Base-by-base conservation (phyloP, 2,888 invertebrate species). In the Drymonia ruficornis region DNA sequence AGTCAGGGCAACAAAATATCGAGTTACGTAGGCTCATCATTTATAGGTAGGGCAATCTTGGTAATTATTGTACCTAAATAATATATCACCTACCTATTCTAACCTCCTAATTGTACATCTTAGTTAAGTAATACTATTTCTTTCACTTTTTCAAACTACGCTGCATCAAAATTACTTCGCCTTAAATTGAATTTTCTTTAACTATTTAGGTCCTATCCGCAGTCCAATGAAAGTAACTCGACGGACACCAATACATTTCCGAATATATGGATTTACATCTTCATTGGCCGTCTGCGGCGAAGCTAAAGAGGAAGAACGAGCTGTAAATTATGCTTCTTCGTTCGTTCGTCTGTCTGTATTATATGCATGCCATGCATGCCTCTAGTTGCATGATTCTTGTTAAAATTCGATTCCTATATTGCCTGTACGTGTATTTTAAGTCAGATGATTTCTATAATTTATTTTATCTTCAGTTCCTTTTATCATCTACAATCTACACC, bases 261-360 rank as follows among this genome's bases (percentile, higher is more conserved):
- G 13, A 43, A 43, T 19, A 19, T 43, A 43, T 43, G 43, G 43
- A 19, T 19, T 18, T 43, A 19, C 19, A 43, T 43, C 43, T 43
- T 43, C 18, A 43, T 19, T 43, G 43, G 12, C 19, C 18, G 43
- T 19, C 43, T 43, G 43, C 43, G 43, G 18, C 43, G 43, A 19
- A 19, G 13, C 43, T 43, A 43, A 11, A 40, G 43, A 19, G 43
- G 43, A 19, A 12, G 19, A 13, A 43, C 3, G 16, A 12, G 43
- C 43, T 43, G 43, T 43, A 43, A 43, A 43, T 9, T 43, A 43
- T 43, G 43, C 43, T 43, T 43, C 2, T 43, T 13, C 40, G 16
- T 40, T 43, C 43, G 19, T 43, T 43, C 19, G 43, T 19, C 16
- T 43, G 19, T 12, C 6, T 19, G 43, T 19, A 19, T 13, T 12